Base-by-base conservation (phyloP, 2,888 invertebrate species). In the Parnassius orleans region DNA sequence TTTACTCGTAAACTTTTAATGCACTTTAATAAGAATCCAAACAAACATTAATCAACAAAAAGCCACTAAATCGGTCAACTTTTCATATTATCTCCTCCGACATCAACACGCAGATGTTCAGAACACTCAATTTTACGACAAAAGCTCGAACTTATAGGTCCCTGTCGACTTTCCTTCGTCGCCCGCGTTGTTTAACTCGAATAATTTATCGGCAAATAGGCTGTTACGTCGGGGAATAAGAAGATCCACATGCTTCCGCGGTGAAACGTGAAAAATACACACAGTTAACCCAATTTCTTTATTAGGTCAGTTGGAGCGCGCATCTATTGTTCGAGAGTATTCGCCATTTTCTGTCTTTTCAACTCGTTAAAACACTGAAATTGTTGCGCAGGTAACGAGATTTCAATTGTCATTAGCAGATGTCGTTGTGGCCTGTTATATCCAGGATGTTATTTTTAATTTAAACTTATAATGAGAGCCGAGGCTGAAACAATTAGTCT, bases 191-290 rank as follows among this genome's bases (percentile, higher is more conserved):
- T 80, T 80, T 76, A 80, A 76, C 71, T 71, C 74, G 72, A 78
- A 82, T 84, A 83, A 82, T 74, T 84, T 82, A 83, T 79, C 78
- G 77, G 74, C 77, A 72, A 81, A 85, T 82, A 72, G 81, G 73
- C 81, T 79, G 79, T 84, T 82, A 81, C 73, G 70, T 65, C 67
- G 65, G 70, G 71, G 72, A 74, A 71, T 68, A 77, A 74, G 73
- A 74, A 73, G 70, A 69, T 68, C 71, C 71, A 72, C 73, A 72
- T 72, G 71, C 68, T 70, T 59, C 66, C 60, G 68, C 64, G 65
- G 72, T 72, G 71, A 75, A 67, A 74, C 68, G 72, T 70, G 73
- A 75, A 78, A 74, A 79, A 80, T 80, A 78, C 77, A 75, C 74
- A 75, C 75, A 72, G 80, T 83, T 84, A 84, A 86, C 86, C 83